These are phyloP conservation scores for Siniperca undulata DNA, from an alignment of 2,797 vertebrate species.

Conservation along the genomic window DNA sequence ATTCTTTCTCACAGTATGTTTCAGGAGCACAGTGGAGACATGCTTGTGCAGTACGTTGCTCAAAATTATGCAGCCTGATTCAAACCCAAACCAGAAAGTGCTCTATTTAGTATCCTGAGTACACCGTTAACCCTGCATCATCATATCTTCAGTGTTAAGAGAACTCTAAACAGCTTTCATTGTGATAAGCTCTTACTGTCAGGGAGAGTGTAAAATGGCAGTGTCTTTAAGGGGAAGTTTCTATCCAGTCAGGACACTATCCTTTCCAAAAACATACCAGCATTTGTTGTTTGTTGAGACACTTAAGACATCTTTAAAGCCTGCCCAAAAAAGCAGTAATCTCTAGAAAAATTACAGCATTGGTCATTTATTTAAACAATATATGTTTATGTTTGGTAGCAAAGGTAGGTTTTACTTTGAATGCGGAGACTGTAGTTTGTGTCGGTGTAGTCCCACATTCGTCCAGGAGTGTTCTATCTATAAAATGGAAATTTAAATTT, in stretches of 20 bases:
- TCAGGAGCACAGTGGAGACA: not conserved
- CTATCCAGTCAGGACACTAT: not conserved
- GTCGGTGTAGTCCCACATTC: too few species aligned
- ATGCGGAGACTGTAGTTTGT: not conserved
- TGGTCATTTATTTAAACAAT: not conserved
- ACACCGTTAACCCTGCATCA: constrained; percentile 16
- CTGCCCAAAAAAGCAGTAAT: not conserved
- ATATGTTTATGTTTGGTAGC: not conserved
- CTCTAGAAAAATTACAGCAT: not conserved
- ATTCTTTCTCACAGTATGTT: not conserved
- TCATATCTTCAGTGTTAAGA: constrained; percentile 19
- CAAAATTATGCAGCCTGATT: not conserved
- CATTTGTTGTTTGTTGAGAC: not conserved
- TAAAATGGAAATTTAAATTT: too few species aligned
- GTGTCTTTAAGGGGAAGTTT: not conserved
- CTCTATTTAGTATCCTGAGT: constrained; percentile 31
- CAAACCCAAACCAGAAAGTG: constrained; percentile 6
- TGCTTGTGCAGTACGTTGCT: not conserved
- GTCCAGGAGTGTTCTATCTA: too few species aligned
- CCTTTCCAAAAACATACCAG: not conserved
- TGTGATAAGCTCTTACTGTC: constrained; percentile 8
- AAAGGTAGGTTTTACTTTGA: not conserved
- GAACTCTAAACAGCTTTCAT: not conserved
- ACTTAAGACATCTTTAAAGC: not conserved
- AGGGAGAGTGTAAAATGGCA: not conserved